These are phyloP conservation scores for Colius striatus DNA, from an alignment of 2,113 vertebrate genomes.

Conservation along the genomic window DNA sequence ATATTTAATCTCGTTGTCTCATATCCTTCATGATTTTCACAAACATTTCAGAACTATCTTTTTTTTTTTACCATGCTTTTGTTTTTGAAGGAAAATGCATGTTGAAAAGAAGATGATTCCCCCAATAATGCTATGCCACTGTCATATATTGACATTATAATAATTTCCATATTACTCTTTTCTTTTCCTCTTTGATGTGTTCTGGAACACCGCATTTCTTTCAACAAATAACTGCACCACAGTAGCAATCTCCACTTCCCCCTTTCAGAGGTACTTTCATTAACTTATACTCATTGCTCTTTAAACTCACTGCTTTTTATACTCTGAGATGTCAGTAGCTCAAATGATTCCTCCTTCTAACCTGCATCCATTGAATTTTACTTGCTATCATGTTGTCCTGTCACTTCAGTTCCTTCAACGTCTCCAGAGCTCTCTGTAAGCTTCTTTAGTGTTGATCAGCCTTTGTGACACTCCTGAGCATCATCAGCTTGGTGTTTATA, in stretches of 20 bases:
- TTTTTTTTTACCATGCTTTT: neutral
- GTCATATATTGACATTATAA: neutral
- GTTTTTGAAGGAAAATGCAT: neutral
- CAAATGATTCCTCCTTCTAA: constrained; percentile 11
- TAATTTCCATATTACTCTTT: neutral
- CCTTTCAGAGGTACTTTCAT: constrained; percentile 9
- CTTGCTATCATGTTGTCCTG: neutral
- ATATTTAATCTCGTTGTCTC: neutral
- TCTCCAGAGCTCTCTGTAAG: neutral
- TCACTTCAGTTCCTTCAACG: neutral
- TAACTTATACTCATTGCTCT: neutral
- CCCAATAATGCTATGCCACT: neutral
- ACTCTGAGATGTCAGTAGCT: neutral
- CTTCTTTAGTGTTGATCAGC: neutral
- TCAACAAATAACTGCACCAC: neutral
- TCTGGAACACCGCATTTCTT: neutral
- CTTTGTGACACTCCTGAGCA: neutral
- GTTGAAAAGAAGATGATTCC: neutral
- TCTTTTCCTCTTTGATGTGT: constrained; percentile 6
- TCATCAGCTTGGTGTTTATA: neutral
- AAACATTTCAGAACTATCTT: neutral
- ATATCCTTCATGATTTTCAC: neutral
- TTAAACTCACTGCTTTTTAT: neutral
- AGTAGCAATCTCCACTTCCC: neutral
- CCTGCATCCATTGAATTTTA: neutral